A percentile compares a stretch with the other conserved stretches of the same genome.
Evolutionary conservation across 2,113 vertebrate genomes (phyloP).

Genomic region (Sturnus vulgaris): DNA sequence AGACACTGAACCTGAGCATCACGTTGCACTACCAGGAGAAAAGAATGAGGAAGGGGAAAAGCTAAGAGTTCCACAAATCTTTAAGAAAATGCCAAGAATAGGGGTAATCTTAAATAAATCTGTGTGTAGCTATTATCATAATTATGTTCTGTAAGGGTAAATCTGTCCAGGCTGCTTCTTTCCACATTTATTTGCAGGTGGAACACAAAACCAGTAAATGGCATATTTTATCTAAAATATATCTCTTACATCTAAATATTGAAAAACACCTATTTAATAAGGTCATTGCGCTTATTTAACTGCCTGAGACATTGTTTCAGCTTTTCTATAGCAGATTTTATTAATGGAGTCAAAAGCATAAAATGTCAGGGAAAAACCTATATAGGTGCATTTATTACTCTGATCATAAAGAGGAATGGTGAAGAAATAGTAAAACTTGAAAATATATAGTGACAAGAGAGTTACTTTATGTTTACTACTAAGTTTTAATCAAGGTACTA

Average conservation of each 20-base stretch:
- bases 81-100: slow-evolving; percentile 47
- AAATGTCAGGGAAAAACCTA: not conserved
- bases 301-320: not conserved
- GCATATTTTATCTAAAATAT: not conserved
- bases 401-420: slow-evolving; percentile 5
- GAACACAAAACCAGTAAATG: not conserved
- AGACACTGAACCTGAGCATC: slow-evolving; percentile 67
- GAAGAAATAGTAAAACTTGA: slow-evolving; percentile 20
- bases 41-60: slow-evolving; percentile 12
- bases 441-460: slow-evolving; percentile 25
- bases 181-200: not conserved
- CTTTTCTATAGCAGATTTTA: slow-evolving; percentile 7
- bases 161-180: slow-evolving; percentile 18
- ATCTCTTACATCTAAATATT: not conserved
- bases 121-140: not conserved
- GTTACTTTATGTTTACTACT: slow-evolving; percentile 25
- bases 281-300: not conserved
- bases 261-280: not conserved
- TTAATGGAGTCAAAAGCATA: not conserved
- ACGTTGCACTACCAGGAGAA: not conserved
- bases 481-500: slow-evolving; percentile 38
- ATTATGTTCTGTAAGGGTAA: not conserved
- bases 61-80: slow-evolving; percentile 51
- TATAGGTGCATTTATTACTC: slow-evolving; percentile 16
- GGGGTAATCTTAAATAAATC: not conserved